These are phyloP conservation scores for Lymantria monacha DNA, from an alignment of 2,888 invertebrate species.

Conservation along the genomic window DNA sequence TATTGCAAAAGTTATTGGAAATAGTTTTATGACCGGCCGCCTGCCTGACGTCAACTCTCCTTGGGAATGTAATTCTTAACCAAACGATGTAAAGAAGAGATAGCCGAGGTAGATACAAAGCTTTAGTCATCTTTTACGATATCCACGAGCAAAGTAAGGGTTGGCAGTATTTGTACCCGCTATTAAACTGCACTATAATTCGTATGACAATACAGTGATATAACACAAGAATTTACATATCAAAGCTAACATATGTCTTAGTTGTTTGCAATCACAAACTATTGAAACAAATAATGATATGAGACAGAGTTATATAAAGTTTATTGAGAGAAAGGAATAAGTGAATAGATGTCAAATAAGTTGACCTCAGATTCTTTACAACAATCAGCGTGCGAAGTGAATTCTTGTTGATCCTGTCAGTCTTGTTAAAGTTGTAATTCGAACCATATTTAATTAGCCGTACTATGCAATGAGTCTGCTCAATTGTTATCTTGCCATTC, in stretches of 20 bases:
- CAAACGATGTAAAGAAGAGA: too few relatives aligned
- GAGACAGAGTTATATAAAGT: conserved; percentile 32
- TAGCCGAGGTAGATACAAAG: too few relatives aligned
- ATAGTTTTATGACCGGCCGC: too few relatives aligned
- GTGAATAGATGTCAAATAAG: conserved; percentile 58
- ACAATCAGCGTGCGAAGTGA: conserved; percentile 78
- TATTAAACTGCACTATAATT: too few relatives aligned
- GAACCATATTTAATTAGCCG: conserved; percentile 64
- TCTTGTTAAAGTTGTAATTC: conserved; percentile 64
- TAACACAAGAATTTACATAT: conserved; percentile 30
- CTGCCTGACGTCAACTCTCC: too few relatives aligned
- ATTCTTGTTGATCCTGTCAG: conserved; percentile 60
- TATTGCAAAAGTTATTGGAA: too few relatives aligned
- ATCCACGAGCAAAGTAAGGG: too few relatives aligned
- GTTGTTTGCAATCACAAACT: conserved; percentile 46
- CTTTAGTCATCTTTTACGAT: too few relatives aligned
- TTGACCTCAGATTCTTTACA: conserved; percentile 70
- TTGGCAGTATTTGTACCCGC: too few relatives aligned
- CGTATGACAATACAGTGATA: conserved; percentile 12
- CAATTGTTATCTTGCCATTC: conserved; percentile 11
- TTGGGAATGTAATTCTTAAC: too few relatives aligned
- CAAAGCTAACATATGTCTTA: conserved; percentile 39
- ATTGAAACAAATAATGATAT: conserved; percentile 25
- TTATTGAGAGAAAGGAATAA: conserved; percentile 42
- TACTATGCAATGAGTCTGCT: conserved; percentile 33